A percentile compares a stretch with the other conserved stretches of the same genome.
Evolutionary conservation across 2,113 vertebrate species (phyloP).

Genomic region (Microtus richardsoni): DNA sequence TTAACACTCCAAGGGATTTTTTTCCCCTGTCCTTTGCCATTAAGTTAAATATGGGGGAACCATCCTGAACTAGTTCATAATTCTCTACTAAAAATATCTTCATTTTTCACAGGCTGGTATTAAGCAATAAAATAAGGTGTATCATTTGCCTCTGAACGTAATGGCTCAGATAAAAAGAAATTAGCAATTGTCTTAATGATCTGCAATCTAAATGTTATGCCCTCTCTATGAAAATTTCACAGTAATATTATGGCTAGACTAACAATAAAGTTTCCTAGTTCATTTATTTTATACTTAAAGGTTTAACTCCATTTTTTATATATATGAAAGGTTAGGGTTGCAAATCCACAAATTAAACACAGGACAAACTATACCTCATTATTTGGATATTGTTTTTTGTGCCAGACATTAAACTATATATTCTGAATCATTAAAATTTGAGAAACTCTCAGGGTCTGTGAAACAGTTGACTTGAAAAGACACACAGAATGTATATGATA

Average conservation of each 20-base stretch:
- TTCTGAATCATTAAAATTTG: slow-evolving; percentile 32
- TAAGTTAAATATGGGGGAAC: slow-evolving; percentile 30
- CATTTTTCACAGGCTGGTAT: slow-evolving; percentile 32
- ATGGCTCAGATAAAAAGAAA: slow-evolving; percentile 65
- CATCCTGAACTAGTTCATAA: not conserved
- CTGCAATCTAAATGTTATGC: slow-evolving; percentile 60
- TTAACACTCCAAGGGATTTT: slow-evolving; percentile 18
- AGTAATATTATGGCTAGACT: slow-evolving; percentile 28
- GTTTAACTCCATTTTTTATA: slow-evolving; percentile 22
- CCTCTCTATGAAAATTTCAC: slow-evolving; percentile 58
- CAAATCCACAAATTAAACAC: not conserved
- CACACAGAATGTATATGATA: not conserved
- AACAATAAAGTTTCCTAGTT: slow-evolving; percentile 50
- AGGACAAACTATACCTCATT: not conserved
- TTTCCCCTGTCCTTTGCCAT: not conserved
- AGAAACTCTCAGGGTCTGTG: not conserved
- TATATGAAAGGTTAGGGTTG: not conserved
- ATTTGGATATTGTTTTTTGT: not conserved
- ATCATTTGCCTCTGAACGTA: slow-evolving; percentile 43
- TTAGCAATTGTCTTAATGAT: slow-evolving; percentile 68
- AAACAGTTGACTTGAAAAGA: not conserved
- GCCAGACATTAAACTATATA: not conserved
- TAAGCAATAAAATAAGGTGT: slow-evolving; percentile 69
- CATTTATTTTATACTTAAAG: slow-evolving; percentile 59
- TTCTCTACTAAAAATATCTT: slow-evolving; percentile 61